Evolutionary conservation across 2,113 vertebrate species (phyloP).

Genomic region (Athene cunicularia): DNA sequence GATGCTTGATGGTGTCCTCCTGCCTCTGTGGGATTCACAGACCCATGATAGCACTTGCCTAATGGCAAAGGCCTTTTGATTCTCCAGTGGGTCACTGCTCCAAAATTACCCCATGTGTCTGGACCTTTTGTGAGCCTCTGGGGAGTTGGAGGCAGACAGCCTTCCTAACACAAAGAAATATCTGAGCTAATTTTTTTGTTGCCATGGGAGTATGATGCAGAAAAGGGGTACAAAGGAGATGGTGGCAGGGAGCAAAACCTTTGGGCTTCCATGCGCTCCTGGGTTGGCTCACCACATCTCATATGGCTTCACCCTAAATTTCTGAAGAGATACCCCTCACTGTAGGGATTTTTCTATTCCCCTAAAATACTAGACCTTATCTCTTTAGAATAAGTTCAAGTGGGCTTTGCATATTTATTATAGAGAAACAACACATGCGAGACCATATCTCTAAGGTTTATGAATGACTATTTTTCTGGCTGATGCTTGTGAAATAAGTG

Average conservation of each 20-base stretch:
- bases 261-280: neutral
- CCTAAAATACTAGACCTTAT: neutral
- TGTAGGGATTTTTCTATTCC: neutral
- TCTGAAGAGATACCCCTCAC: neutral
- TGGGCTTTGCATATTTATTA: neutral
- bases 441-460: neutral
- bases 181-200: neutral
- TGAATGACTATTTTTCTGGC: neutral
- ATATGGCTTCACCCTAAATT: neutral
- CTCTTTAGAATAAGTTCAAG: neutral
- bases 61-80: neutral
- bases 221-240: neutral
- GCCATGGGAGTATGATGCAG: rapidly evolving
- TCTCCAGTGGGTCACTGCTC: rapidly evolving
- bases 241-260: neutral
- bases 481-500: neutral
- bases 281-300: neutral
- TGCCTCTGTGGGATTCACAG: neutral
- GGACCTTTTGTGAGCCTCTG: neutral
- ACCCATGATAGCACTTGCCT: neutral
- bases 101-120: neutral
- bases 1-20: neutral
- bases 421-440: neutral
- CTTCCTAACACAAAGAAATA: neutral
- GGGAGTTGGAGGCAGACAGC: neutral